Conservation (phyloP, 2,113 vertebrate genomes). For the Podarcis cretensis region DNA sequence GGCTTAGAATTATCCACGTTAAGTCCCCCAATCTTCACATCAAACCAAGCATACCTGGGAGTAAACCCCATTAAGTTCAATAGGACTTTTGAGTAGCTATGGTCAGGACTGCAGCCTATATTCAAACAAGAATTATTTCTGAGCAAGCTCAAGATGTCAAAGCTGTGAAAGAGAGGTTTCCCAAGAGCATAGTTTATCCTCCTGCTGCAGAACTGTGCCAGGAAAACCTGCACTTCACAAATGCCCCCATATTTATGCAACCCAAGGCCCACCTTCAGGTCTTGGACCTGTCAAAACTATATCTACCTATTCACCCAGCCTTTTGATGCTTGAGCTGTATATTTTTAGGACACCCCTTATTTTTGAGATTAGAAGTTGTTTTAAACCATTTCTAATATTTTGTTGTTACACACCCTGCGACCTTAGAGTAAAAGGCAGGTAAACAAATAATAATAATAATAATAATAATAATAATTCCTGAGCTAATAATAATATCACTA, state of each 20-base stretch:
- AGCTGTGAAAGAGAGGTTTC: not conserved
- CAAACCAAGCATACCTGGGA: too few species aligned
- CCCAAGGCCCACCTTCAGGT: not conserved
- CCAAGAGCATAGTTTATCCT: not conserved
- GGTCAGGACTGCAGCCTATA: not conserved
- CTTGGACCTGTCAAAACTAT: too few species aligned
- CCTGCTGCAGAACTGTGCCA: not conserved
- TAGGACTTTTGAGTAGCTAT: not conserved
- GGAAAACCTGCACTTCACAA: not conserved
- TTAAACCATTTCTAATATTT: not conserved
- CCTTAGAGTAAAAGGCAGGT: not conserved
- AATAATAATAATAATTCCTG: too few species aligned
- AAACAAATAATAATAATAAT: not conserved
- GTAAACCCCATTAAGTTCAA: not conserved
- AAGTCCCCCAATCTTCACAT: too few species aligned
- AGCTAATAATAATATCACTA: too few species aligned
- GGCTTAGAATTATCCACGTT: not conserved
- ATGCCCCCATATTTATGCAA: not conserved
- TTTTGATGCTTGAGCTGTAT: too few species aligned
- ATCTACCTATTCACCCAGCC: too few species aligned
- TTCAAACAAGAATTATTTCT: not conserved
- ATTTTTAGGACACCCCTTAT: too few species aligned
- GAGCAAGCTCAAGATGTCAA: not conserved
- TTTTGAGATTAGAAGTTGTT: too few species aligned
- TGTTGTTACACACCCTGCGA: not conserved